phyloP scores from a whole-genome alignment of 2,888 invertebrate species.

The Abscondita cerata region DNA sequence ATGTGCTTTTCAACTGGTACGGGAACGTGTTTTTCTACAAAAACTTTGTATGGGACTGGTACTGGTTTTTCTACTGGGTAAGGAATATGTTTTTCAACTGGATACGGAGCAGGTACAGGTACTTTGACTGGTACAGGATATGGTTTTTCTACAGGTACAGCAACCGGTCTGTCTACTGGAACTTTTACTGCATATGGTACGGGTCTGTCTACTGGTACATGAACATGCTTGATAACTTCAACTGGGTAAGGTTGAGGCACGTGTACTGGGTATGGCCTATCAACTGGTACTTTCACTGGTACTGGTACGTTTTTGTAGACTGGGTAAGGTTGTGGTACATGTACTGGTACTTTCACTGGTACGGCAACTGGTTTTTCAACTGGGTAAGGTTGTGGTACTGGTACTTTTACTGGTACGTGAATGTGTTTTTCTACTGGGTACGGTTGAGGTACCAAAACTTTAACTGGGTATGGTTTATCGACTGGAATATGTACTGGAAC shows the following conservation, averaged over 20 bases:
- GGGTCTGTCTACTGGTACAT: constrained; percentile 73
- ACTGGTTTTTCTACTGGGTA: constrained; percentile 69
- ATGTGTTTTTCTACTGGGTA: constrained; percentile 81
- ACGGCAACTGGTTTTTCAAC: constrained; percentile 77
- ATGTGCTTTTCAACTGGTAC: constrained; percentile 71
- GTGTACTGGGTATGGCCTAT: constrained; percentile 74
- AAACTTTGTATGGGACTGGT: constrained; percentile 57
- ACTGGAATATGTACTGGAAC: constrained; percentile 74
- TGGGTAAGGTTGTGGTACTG: constrained; percentile 73
- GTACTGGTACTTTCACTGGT: constrained; percentile 78
- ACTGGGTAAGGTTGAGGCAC: constrained; percentile 72
- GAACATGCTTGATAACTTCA: constrained; percentile 72
- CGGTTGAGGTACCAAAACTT: constrained; percentile 79
- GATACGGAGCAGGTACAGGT: constrained; percentile 73
- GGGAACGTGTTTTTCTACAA: constrained; percentile 75
- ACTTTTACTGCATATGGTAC: constrained; percentile 73
- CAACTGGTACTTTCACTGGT: constrained; percentile 74
- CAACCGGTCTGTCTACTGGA: constrained; percentile 61
- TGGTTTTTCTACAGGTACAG: constrained; percentile 70
- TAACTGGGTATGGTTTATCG: constrained; percentile 80
- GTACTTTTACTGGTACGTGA: constrained; percentile 67
- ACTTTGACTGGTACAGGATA: constrained; percentile 70
- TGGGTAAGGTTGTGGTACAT: constrained; percentile 78
- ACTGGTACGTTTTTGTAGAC: constrained; percentile 72
- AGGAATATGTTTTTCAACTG: constrained; percentile 69